phyloP scores from a whole-genome alignment of 2,113 vertebrate species.

The Thalassarche chlororhynchos region DNA sequence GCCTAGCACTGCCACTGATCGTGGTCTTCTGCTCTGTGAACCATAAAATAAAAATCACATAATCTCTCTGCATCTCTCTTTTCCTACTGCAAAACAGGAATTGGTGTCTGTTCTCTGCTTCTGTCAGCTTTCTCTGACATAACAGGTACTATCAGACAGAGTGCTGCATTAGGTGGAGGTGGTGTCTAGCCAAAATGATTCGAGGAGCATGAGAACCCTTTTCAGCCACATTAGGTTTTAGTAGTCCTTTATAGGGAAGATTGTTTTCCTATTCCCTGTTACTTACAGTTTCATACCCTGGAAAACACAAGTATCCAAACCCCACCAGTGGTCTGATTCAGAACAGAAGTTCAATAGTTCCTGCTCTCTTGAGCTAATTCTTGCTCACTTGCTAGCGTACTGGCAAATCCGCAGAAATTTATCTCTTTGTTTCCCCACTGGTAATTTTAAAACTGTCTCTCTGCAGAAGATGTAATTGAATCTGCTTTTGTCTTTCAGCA shows the following conservation, averaged over 20 bases:
- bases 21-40: background rate
- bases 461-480: background rate
- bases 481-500: background rate
- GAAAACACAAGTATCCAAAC: background rate
- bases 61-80: background rate
- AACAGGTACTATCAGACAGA: background rate
- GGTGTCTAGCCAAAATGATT: background rate
- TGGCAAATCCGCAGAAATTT: background rate
- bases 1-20: background rate
- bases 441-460: background rate
- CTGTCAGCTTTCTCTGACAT: background rate
- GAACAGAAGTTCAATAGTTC: background rate
- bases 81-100: background rate
- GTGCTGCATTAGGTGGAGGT: background rate
- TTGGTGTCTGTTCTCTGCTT: background rate
- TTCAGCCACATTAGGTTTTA: background rate
- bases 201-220: background rate
- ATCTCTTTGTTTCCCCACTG: background rate
- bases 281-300: background rate
- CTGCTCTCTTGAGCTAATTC: background rate
- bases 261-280: background rate
- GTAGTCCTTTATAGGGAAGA: background rate
- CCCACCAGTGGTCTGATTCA: background rate
- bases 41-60: background rate
- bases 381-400: background rate